Conservation (phyloP, 1,140 invertebrate species). For the Zelostemma sp. region DNA sequence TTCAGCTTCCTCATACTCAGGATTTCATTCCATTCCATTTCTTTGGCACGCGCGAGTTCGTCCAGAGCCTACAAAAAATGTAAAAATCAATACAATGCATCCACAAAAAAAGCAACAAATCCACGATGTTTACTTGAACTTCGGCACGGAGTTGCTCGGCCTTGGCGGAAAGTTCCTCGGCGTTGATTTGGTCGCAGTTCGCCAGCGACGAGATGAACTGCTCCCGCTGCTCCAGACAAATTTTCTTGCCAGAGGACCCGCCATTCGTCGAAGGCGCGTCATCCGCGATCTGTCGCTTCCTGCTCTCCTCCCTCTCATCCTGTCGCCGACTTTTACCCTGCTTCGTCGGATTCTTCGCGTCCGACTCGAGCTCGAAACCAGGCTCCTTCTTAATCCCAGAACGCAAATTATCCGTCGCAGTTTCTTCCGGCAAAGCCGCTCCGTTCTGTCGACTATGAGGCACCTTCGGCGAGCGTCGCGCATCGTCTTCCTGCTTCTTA, state of each 20-base stretch:
- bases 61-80: conserved; percentile 72
- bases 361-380: conserved; percentile 24
- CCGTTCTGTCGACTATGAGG: conserved; percentile 66
- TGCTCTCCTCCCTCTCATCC: conserved; percentile 34
- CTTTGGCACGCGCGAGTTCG: conserved; percentile 80
- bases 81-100: no score
- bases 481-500: conserved; percentile 55
- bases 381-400: conserved; percentile 55
- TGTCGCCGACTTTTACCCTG: conserved; percentile 28
- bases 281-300: conserved; percentile 58
- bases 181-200: conserved; percentile 54
- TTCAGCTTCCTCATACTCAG: conserved; percentile 84
- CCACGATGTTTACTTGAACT: conserved; percentile 55
- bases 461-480: conserved; percentile 57
- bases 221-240: conserved; percentile 60
- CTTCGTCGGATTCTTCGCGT: conserved; percentile 30
- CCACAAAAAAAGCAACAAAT: conserved; percentile 10
- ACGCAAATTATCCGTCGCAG: conserved; percentile 44
- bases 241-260: conserved; percentile 52
- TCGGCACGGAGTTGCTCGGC: conserved; percentile 60
- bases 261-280: conserved; percentile 45
- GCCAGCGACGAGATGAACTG: conserved; percentile 60
- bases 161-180: conserved; percentile 58
- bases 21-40: conserved; percentile 87
- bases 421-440: conserved; percentile 62